Evolutionary conservation across 2,113 vertebrate genomes (phyloP), one percentile per base, ranked within the genome.

Genomic region (Aramus guarauna): DNA sequence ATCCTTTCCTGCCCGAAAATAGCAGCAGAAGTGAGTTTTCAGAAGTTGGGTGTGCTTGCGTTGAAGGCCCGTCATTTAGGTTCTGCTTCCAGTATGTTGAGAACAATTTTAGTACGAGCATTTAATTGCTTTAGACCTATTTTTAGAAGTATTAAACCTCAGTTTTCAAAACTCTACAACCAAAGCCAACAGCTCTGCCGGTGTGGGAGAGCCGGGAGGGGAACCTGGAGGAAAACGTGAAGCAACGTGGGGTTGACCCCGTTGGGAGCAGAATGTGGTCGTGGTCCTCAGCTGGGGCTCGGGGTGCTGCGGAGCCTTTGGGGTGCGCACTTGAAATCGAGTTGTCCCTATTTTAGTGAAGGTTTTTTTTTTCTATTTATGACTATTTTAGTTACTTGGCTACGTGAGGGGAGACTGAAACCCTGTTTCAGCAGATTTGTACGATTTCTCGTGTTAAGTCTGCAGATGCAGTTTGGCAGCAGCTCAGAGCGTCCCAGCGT

Each of bases 91-190:
- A 87, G 80, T 30, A 78, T 18, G 53, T 22, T 50, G 89, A 75
- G 91, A 94, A 89, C 86, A 73, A 79, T 92, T 97, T 95, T 92
- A 96, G 92, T 82, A 62, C 77, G 73, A 94, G 77, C 60, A 78
- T 95, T 97, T 95, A 95, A 94, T 96, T 95, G 94, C 85, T 87
- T 95, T 53, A 60, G 30, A 60, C 66, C 77, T 95, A 95, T 95
- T 95, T 96, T 96, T 95, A 90, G 95, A 95, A 94, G 69, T 78
- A 94, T 97, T 97, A 96, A 94, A 95, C 73, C 88, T 95, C 92
- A 50, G 88, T 89, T 95, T 95, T 96, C 77, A 78, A 84, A 95
- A 64, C 80, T 82, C n/a, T 72, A 60, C 36, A 71, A 16, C 79
- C 76, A 23, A 77, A 96, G 86, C 48, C 83, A 93, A 76, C n/a